Evolutionary conservation across 2,888 invertebrate genomes (phyloP), one percentile per base, ranked within the genome.

Genomic region (Dolichomitus sp.): DNA sequence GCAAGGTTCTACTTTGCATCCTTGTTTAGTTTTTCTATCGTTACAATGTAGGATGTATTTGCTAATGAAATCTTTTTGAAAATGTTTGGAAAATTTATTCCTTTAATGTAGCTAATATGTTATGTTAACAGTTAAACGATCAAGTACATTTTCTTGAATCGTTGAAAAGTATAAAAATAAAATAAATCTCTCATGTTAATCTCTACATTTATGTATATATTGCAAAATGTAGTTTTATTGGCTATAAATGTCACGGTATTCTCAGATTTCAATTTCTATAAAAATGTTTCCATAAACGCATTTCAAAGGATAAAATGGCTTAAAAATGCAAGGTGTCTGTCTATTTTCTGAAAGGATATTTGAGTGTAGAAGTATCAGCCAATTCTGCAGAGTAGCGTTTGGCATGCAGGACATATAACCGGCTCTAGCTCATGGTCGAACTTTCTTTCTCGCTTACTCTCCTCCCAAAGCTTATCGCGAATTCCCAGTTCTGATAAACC

Each of bases 401-500:
- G 57, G 7, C 57, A 33, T 59, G 33, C 57, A 59, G 57, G 57
- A 59, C 33, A 33, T 42, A n/a, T 57, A 17, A 70, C 42, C 17
- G 4, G 57, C 7, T 59, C 42, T 59, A 73, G 72, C 76, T 73
- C 77, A 73, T 57, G 68, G 63, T 40, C 63, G 40, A 78, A 61
- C 69, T 73, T 75, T 79, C 52, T 80, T 59, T 59, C 50, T 61
- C 59, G 63, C 30, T 23, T 59, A 17, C 66, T 33, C 66, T 33
- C 72, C 30, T 12, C 65, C 63, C 75, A 54, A 12, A 12, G 19
- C 52, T 81, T 85, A 88, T 87, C 88, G 84, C 80, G 69, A 82
- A 85, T 87, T 86, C 83, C 74, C 84, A 80, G 83, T 65, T 57
- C 72, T 79, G 82, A 88, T 87, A 88, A 88, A 77, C 84, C 61